Percentiles rank a stretch among this genome's conserved stretches.
Conservation (phyloP, 2,113 vertebrate species). For the Mormyrus iriodes region DNA sequence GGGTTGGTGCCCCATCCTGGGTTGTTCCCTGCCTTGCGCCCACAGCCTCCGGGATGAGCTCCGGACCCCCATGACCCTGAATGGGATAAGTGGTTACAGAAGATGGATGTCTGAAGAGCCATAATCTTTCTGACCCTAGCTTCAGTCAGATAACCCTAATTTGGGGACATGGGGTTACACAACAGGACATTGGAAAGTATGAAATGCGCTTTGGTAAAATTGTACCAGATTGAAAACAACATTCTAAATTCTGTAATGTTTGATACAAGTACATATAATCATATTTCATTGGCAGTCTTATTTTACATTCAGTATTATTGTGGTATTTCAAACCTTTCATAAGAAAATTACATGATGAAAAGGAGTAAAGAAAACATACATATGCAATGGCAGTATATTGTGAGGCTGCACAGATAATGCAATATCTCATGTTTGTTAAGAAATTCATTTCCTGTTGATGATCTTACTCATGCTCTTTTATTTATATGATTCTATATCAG, state of each 20-base stretch:
- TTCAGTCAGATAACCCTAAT: no score
- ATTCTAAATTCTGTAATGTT: not conserved
- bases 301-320: not conserved
- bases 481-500: not conserved
- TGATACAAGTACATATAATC: not conserved
- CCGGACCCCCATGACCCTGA: no score
- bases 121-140: no score
- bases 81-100: no score
- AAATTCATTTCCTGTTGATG: slow-evolving; percentile 10
- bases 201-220: not conserved
- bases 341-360: not conserved
- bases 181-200: no score
- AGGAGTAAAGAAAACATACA: not conserved
- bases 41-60: no score
- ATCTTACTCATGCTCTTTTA: not conserved
- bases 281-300: not conserved
- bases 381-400: not conserved
- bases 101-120: no score
- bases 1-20: no score
- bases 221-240: not conserved
- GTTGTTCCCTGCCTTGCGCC: no score
- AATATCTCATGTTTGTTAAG: not conserved
- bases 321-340: not conserved
- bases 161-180: no score
- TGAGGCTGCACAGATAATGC: not conserved